Percentiles rank a stretch among this genome's conserved stretches.
Conservation (phyloP, 92 coral and sea anemone species). For the Parazoanthus darwini region DNA sequence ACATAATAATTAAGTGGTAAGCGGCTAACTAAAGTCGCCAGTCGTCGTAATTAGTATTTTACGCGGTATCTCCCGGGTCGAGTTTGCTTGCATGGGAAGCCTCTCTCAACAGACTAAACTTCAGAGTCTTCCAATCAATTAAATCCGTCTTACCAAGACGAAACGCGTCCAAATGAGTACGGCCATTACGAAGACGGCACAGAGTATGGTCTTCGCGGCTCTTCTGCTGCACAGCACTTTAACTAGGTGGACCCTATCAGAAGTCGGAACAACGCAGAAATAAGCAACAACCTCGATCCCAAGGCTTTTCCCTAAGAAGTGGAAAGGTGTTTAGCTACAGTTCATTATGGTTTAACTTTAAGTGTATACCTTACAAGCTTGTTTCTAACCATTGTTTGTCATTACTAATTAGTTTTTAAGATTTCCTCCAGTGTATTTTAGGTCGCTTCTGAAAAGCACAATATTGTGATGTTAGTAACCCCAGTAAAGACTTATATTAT, state of each 20-base stretch:
- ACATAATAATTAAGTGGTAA: not conserved
- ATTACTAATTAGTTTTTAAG: too few relatives aligned
- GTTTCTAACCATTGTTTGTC: too few relatives aligned
- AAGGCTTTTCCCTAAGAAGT: too few relatives aligned
- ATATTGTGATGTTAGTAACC: too few relatives aligned
- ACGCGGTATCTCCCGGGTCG: not conserved
- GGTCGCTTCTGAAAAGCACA: too few relatives aligned
- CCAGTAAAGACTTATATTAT: too few relatives aligned
- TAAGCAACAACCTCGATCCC: too few relatives aligned
- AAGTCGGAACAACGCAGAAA: not conserved
- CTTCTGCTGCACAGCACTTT: slow-evolving; percentile 10
- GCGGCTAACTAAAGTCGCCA: not conserved
- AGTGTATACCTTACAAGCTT: too few relatives aligned
- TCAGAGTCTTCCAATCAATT: not conserved
- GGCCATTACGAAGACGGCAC: not conserved
- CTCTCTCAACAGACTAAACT: not conserved
- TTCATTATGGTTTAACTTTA: not conserved
- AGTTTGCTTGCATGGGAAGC: not conserved
- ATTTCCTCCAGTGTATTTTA: too few relatives aligned
- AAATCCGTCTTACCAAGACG: not conserved
- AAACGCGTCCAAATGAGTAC: not conserved
- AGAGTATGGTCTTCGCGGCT: not conserved
- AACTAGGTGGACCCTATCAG: not conserved
- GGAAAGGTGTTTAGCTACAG: not conserved
- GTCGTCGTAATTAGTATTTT: too few relatives aligned